Percentiles rank a stretch among this genome's conserved stretches.
These are phyloP conservation scores for Turdus rufiventris DNA, from an alignment of 2,113 vertebrate genomes.

Conservation along the genomic window DNA sequence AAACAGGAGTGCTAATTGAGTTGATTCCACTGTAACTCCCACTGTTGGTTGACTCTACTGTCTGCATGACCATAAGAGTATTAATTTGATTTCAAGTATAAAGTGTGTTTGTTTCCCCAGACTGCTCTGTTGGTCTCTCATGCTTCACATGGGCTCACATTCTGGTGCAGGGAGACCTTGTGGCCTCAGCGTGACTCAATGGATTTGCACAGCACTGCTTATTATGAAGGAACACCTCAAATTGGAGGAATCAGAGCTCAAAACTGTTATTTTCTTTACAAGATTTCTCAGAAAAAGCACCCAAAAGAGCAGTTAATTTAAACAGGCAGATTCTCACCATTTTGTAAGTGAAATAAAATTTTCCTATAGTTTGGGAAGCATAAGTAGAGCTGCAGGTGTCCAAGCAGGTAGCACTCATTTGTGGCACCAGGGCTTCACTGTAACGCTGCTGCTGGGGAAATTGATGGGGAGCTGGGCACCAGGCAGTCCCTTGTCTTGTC, in stretches of 20 bases:
- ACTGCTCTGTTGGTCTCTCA: background rate
- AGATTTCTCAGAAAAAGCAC: background rate
- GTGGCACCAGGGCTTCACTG: background rate
- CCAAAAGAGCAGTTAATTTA: background rate
- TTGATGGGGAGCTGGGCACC: background rate
- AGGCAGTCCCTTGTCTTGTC: background rate
- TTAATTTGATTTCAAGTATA: constrained; percentile 21
- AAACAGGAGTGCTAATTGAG: constrained; percentile 3
- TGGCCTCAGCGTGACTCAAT: background rate
- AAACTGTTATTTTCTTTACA: background rate
- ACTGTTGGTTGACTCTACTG: constrained; percentile 10
- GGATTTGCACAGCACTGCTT: background rate
- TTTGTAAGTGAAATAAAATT: background rate
- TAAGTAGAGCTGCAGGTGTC: background rate
- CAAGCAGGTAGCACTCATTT: background rate
- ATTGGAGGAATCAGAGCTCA: background rate
- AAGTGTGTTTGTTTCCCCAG: constrained; percentile 7
- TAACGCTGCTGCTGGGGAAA: background rate
- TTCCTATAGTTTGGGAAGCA: background rate
- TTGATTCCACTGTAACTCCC: constrained; percentile 15
- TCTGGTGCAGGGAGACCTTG: background rate
- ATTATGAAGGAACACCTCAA: background rate
- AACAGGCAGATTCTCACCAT: background rate
- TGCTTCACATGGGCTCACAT: background rate
- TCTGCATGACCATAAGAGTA: background rate